phyloP scores from a whole-genome alignment of 2,113 vertebrate genomes.

The Mus spicilegus region DNA sequence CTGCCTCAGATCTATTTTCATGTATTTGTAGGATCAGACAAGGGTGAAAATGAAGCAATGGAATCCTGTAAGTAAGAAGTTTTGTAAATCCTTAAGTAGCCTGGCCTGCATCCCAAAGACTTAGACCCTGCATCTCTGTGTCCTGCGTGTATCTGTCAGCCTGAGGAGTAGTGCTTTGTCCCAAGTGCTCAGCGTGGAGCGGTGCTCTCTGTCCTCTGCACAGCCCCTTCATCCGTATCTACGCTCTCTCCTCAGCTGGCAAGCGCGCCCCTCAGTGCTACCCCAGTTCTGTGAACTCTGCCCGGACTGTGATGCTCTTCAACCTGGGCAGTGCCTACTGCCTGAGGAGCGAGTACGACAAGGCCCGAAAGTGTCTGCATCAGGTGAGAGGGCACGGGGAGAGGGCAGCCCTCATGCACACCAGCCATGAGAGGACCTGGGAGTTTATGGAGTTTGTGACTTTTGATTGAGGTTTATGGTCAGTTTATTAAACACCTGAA shows the following conservation, averaged over 20 bases:
- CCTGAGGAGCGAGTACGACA: conserved; percentile 97
- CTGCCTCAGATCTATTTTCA: conserved; percentile 63
- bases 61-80: conserved; percentile 94
- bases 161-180: background rate
- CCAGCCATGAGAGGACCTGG: background rate
- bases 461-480: background rate
- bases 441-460: too few relatives aligned
- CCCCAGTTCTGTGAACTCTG: conserved; percentile 95
- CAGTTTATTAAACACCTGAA: background rate
- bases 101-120: background rate
- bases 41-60: conserved; percentile 95
- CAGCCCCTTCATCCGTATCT: background rate
- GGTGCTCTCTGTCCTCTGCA: background rate
- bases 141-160: background rate
- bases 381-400: conserved; percentile 88
- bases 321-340: conserved; percentile 99
- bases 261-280: conserved; percentile 96
- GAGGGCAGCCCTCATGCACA: accelerated
- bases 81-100: conserved; percentile 54
- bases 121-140: background rate
- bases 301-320: conserved; percentile 98
- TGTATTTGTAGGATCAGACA: conserved; percentile 92
- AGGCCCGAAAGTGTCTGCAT: conserved; percentile 97
- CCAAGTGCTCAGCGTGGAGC: background rate
- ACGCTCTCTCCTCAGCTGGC: conserved; percentile 88